Conservation (phyloP, 2,113 vertebrate genomes). For the Scalopus aquaticus region DNA sequence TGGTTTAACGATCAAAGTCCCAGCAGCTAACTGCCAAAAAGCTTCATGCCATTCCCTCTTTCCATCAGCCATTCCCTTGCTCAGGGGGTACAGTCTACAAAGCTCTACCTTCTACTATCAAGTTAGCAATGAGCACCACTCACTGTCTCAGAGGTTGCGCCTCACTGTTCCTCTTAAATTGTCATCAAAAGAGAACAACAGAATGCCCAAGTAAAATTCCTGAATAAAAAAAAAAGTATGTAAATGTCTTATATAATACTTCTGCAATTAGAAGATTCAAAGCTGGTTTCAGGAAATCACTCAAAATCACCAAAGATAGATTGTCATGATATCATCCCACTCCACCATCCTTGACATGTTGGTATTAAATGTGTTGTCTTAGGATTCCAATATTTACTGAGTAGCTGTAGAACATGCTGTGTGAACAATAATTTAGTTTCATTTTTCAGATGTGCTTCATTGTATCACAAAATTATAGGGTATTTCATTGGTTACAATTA, state of each 20-base stretch:
- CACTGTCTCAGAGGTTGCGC: too few species aligned
- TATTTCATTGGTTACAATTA: constrained; percentile 20
- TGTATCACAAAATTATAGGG: neutral
- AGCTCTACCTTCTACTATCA: too few species aligned
- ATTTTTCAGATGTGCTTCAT: neutral
- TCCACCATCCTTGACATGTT: neutral
- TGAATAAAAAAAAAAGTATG: neutral
- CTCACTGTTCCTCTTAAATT: too few species aligned
- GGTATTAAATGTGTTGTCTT: neutral
- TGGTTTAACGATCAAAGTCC: too few species aligned
- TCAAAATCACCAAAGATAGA: neutral
- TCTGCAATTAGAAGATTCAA: neutral
- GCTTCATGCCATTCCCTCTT: too few species aligned
- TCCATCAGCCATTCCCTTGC: too few species aligned
- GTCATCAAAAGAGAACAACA: neutral
- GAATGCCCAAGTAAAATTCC: neutral
- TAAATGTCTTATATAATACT: neutral
- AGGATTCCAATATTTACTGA: neutral
- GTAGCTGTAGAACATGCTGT: neutral
- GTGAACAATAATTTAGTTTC: neutral
- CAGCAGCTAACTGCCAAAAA: too few species aligned
- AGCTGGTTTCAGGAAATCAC: neutral
- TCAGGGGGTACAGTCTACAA: too few species aligned
- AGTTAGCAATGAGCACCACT: too few species aligned
- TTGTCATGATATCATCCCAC: neutral